Base-by-base conservation (phyloP, 2,888 invertebrate genomes). In the Phortica okadai region DNA sequence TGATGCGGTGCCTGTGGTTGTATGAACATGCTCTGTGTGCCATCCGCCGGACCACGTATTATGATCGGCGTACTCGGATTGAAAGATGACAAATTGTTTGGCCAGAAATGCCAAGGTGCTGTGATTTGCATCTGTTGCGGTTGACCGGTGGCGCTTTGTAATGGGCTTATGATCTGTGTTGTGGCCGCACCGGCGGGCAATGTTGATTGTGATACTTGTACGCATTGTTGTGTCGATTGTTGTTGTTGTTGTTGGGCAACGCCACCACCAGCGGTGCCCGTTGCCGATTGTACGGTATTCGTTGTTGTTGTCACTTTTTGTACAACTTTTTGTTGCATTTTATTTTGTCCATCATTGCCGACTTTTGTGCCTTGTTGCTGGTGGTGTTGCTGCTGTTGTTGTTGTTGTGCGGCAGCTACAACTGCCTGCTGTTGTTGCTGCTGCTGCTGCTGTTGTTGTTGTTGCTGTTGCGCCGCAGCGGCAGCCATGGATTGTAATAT, bases 71-170 rank as follows among this genome's bases (percentile, higher is more conserved):
- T 96, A 92, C 96, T 96, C 16, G 95, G 95, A 0, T 95, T 94
- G 1, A 96, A 92, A 0, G 95, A 94, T 83, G 94, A 96, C 41
- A 96, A 89, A 0, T 95, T 95, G 14, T 94, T 94, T 0, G 93
- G 91, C 96, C 96, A 97, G 72, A 95, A 94, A 82, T 96, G 95
- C 96, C 96, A 96, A 1, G 95, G 95, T 0, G 94, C 93, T 5
- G 92, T 91, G 87, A 96, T 95, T 91, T 96, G 96, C 95, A 96
- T 95, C 78, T 93, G 93, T 84, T 95, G 95, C 5, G 88, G 82
- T 8, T 94, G 94, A 0, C 89, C 88, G 44, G 94, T 93, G 41
- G 93, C 88, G 90, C 94, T 94, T 92, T 95, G 95, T 80, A 95
- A 89, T 0, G 95, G 95, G 86, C 94, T 95, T 82, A 96, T 94